phyloP scores from a whole-genome alignment of 2,113 vertebrate species.

The Ophthalmolycus amberensis region DNA sequence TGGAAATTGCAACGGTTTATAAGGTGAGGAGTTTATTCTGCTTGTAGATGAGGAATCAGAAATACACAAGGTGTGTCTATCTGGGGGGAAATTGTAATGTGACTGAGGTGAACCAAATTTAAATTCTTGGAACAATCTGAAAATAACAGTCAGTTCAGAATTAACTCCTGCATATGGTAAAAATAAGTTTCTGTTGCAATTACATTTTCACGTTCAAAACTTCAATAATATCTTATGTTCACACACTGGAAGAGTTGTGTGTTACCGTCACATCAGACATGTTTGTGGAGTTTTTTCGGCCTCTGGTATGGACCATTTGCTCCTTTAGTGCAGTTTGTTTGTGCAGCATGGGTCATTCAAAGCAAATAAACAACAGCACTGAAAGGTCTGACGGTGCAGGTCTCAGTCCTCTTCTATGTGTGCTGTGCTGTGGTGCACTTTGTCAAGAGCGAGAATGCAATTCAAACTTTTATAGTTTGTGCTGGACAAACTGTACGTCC shows the following conservation, averaged over 20 bases:
- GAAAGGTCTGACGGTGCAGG: constrained; percentile 43
- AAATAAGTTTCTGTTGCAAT: background rate
- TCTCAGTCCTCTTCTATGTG: constrained; percentile 23
- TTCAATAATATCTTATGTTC: background rate
- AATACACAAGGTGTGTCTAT: background rate
- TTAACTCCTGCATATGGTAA: background rate
- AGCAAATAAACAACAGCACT: constrained; percentile 52
- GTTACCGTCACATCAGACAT: constrained; percentile 14
- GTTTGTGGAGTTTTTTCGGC: constrained; percentile 12
- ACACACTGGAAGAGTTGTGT: background rate
- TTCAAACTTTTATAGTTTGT: constrained; percentile 16
- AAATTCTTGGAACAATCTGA: background rate
- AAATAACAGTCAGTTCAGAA: background rate
- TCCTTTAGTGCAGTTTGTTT: constrained; percentile 46
- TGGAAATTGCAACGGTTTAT: constrained; percentile 19
- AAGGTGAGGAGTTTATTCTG: background rate
- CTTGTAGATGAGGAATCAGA: constrained; percentile 3
- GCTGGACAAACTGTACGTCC: constrained; percentile 3
- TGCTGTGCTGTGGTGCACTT: constrained; percentile 27
- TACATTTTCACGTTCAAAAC: constrained; percentile 4
- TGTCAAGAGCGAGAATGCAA: constrained; percentile 36
- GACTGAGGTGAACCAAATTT: background rate
- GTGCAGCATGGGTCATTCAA: constrained; percentile 41
- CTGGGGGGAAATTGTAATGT: background rate
- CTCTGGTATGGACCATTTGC: constrained; percentile 42